Evolutionary conservation across 2,113 vertebrate genomes (phyloP).

Genomic region (Mus musculus): DNA sequence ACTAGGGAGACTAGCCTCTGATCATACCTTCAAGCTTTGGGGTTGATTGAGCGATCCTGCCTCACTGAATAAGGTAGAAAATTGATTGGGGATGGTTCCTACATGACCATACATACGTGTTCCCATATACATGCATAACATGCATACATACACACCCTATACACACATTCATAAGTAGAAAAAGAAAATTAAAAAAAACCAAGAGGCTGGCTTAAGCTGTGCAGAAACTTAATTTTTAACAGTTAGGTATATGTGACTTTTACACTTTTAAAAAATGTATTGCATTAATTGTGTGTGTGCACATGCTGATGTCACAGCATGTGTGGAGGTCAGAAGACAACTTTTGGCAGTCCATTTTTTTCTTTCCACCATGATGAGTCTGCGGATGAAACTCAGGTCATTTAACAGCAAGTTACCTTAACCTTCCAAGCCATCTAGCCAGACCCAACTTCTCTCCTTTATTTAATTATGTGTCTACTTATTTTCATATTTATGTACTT

Average conservation of each 20-base stretch:
- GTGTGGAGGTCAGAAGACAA: not conserved
- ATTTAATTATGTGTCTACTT: not conserved
- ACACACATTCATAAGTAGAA: not conserved
- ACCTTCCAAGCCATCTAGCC: not conserved
- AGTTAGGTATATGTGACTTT: not conserved
- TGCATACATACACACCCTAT: not conserved
- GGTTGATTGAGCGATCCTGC: too few relatives aligned
- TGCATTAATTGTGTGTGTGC: not conserved
- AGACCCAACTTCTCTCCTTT: not conserved
- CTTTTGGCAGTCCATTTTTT: not conserved
- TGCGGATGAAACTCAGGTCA: too few relatives aligned
- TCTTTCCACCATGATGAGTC: not conserved
- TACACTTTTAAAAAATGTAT: not conserved
- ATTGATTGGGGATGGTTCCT: not conserved
- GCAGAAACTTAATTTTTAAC: slow-evolving; percentile 3
- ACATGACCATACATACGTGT: not conserved
- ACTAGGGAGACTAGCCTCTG: not conserved
- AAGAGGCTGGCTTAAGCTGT: not conserved
- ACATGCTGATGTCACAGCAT: not conserved
- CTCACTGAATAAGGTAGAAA: not conserved
- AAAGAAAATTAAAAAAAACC: not conserved
- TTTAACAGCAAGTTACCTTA: not conserved
- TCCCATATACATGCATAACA: not conserved
- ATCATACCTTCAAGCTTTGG: not conserved
- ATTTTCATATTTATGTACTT: not conserved